A percentile compares a stretch with the other conserved stretches of the same genome.
Conservation (phyloP, 2,113 vertebrate species). For the Chiloscyllium plagiosum region DNA sequence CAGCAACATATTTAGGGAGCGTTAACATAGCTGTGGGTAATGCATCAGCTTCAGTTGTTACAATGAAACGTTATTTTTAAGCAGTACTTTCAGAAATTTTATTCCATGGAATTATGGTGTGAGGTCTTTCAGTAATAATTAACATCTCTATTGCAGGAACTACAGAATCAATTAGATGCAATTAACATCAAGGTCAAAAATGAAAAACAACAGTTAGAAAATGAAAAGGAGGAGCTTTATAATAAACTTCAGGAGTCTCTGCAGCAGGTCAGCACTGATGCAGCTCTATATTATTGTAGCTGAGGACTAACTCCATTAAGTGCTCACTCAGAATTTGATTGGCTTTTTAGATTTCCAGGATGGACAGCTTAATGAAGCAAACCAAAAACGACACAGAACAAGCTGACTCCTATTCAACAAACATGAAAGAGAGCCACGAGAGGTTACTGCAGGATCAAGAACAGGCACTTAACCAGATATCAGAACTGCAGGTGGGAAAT, state of each 20-base stretch:
- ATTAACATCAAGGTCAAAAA: conserved; percentile 65
- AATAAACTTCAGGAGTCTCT: conserved; percentile 68
- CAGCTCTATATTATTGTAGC: not conserved
- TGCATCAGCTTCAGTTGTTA: conserved; percentile 3
- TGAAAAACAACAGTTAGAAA: conserved; percentile 63
- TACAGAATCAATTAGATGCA: conserved; percentile 65
- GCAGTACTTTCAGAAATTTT: not conserved
- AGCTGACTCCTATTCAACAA: not conserved
- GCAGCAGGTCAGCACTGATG: conserved; percentile 60
- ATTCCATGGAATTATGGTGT: not conserved
- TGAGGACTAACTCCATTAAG: not conserved
- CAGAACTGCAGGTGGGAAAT: conserved; percentile 43
- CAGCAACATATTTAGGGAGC: not conserved
- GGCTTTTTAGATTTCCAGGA: conserved; percentile 50
- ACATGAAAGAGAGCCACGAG: conserved; percentile 40
- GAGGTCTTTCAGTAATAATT: not conserved
- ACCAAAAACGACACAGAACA: conserved; percentile 39
- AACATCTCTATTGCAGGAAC: conserved; percentile 52
- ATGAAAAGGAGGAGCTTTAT: conserved; percentile 65
- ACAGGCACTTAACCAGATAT: conserved; percentile 42
- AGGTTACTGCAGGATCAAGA: conserved; percentile 53
- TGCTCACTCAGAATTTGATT: not conserved
- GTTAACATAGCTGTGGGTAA: not conserved
- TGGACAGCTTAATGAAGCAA: conserved; percentile 52
- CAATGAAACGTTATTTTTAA: not conserved